phyloP scores from a whole-genome alignment of 2,113 vertebrate species.

The Gymnocephalus cernua region DNA sequence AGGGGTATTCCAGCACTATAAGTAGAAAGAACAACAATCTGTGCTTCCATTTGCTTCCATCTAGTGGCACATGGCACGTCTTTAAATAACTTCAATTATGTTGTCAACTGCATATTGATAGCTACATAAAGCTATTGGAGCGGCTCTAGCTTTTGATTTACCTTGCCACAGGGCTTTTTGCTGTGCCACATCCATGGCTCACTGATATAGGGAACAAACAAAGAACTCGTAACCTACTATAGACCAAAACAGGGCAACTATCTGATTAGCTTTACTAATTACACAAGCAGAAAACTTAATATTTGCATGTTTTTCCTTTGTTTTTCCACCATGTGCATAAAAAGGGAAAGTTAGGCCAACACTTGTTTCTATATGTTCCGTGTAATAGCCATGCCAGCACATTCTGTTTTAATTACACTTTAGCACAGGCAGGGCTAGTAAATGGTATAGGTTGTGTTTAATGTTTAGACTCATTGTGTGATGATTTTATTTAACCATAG shows the following conservation, averaged over 20 bases:
- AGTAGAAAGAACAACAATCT: constrained; percentile 24
- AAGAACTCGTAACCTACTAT: constrained; percentile 13
- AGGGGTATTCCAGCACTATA: constrained; percentile 10
- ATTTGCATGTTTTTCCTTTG: neutral
- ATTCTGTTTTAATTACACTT: constrained; percentile 44
- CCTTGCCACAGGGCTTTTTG: constrained; percentile 2
- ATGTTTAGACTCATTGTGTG: constrained; percentile 17
- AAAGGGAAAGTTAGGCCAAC: constrained; percentile 21
- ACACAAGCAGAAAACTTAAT: neutral
- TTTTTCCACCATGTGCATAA: neutral
- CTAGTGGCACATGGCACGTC: constrained; percentile 26
- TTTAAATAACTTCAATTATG: constrained; percentile 53
- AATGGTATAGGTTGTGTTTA: constrained; percentile 10
- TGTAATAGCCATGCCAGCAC: constrained; percentile 14
- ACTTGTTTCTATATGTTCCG: constrained; percentile 9
- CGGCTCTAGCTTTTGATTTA: constrained; percentile 26
- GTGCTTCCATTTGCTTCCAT: constrained; percentile 37
- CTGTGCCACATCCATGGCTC: constrained; percentile 21
- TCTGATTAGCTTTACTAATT: constrained; percentile 11
- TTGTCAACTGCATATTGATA: constrained; percentile 38
- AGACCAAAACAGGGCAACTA: constrained; percentile 8
- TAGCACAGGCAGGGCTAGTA: neutral
- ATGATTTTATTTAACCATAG: constrained; percentile 28
- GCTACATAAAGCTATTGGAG: constrained; percentile 18
- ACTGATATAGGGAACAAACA: constrained; percentile 37